Conservation (phyloP, 2,113 vertebrate species). For the Perognathus longimembris region DNA sequence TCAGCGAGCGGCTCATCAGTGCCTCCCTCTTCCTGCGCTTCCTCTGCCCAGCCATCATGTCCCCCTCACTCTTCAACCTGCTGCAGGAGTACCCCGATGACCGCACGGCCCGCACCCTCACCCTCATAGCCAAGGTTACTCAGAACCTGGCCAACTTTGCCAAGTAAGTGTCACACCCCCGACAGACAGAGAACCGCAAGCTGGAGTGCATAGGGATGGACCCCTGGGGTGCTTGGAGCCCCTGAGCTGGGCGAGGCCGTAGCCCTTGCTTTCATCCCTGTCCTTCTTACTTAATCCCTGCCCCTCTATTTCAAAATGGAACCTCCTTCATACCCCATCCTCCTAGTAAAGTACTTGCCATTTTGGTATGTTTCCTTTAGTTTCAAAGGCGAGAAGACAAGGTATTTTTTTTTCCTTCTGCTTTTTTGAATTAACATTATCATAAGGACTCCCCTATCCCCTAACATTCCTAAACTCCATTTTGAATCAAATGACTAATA, state of each 20-base stretch:
- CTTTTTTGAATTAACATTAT: conserved; percentile 33
- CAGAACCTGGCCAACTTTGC: conserved; percentile 99
- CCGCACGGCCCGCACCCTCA: conserved; percentile 97
- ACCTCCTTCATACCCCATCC: not conserved
- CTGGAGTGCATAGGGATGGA: not conserved
- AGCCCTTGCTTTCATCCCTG: not conserved
- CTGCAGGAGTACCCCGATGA: conserved; percentile 99
- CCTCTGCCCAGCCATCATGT: conserved; percentile 99
- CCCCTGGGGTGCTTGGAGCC: not conserved
- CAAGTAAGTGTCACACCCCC: conserved; percentile 88
- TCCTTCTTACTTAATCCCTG: no score
- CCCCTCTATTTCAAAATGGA: not conserved
- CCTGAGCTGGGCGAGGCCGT: no score
- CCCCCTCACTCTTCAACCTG: conserved; percentile 96
- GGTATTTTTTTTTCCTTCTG: conserved; percentile 50
- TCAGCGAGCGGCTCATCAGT: conserved; percentile 98
- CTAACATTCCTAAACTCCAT: not conserved
- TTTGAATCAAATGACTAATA: not conserved
- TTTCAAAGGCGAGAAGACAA: conserved; percentile 30
- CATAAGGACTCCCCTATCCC: not conserved
- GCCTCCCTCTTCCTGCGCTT: conserved; percentile 98
- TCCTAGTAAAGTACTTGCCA: not conserved
- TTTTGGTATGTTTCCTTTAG: conserved; percentile 14
- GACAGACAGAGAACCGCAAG: rapidly evolving
- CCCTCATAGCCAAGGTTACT: conserved; percentile 99